Conservation (phyloP, 2,113 vertebrate species). For the Pygoscelis antarcticus region DNA sequence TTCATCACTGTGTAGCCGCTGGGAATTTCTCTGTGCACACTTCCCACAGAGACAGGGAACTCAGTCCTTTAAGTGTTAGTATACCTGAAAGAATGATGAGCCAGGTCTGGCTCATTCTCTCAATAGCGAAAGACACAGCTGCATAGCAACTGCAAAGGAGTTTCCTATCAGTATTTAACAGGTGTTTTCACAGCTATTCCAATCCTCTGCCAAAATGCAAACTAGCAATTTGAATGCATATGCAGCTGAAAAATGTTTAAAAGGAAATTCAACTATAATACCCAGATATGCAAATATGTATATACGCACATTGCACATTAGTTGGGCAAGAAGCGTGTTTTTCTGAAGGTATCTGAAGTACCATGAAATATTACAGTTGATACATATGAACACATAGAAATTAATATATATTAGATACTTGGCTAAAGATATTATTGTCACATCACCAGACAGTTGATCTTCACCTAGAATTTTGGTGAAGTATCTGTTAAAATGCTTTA, state of each 20-base stretch:
- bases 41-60: constrained; percentile 37
- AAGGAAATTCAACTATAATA: background rate
- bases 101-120: constrained; percentile 2
- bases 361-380: background rate
- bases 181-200: constrained; percentile 49
- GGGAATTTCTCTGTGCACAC: constrained; percentile 16
- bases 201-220: constrained; percentile 1
- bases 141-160: background rate
- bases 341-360: background rate
- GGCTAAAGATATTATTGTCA: background rate
- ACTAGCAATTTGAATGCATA: constrained; percentile 10
- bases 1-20: constrained; percentile 10
- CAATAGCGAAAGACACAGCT: background rate
- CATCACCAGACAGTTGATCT: background rate
- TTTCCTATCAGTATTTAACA: constrained; percentile 43
- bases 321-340: background rate
- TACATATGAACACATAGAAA: background rate
- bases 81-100: background rate
- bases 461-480: background rate
- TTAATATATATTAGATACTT: background rate
- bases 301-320: background rate
- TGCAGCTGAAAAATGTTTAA: background rate
- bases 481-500: background rate
- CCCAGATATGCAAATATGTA: background rate
- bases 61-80: background rate